Base-by-base conservation (phyloP, 2,888 invertebrate genomes). In the Coelinius sp. region DNA sequence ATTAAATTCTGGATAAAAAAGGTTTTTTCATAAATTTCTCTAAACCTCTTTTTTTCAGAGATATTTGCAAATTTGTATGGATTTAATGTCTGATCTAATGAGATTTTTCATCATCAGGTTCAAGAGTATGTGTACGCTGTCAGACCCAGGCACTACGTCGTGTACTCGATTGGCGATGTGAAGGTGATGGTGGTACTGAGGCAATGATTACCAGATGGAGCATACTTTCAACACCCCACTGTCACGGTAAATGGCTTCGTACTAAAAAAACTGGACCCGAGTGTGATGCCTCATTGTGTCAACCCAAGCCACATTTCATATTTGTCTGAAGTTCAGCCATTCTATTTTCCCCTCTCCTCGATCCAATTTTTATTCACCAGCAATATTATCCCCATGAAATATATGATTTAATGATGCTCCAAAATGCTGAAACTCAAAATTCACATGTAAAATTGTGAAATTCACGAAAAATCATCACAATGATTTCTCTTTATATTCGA, bases 191-290 rank as follows among this genome's bases (percentile, higher is more conserved):
- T 0, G 93, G 85, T 52, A 79, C 79, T 73, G 84, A 84, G 73
- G 83, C 83, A 25, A 83, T 82, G 84, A 90, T 92, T 75, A 96
- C 96, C 10, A 90, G 95, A 71, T 97, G 94, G 93, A 94, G 94
- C 80, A 95, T 95, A 38, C 90, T 96, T 35, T 93, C 94, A 59
- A 93, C 93, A n/a, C 94, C 94, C 0, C 94, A 95, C 82, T 97
- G 97, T 88, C 95, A 95, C 83, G 97, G 96, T 44, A 95, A 95
- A 85, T 97, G 96, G 96, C 88, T 94, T 59, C 91, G 95, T 62
- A 85, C 90, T 70, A 89, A 89, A 74, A 85, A 82, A 71, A 85
- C 85, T 59, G 84, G 83, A 35, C 81, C 84, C 52, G 82, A 82
- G 35, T 85, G 85, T 74, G 82, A 83, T 73, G 77, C 81, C 14